Base-by-base conservation (phyloP, 1,140 invertebrate genomes). In the Zaprionus camerounensis region DNA sequence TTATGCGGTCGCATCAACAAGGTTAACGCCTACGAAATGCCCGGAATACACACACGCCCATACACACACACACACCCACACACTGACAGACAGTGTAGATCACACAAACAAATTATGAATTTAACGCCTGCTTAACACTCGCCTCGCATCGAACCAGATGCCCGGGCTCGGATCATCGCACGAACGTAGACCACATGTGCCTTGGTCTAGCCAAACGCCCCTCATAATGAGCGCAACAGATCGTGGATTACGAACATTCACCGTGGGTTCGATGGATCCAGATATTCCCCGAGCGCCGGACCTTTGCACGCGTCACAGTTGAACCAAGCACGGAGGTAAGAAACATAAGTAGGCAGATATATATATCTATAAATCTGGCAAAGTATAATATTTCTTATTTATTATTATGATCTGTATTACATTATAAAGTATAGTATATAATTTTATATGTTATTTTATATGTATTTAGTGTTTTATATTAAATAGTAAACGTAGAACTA, bases 1-100 rank as follows among this genome's bases (percentile, higher is more conserved):
- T 90, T 85, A 84, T 81, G 77, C 67, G 78, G 73, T 78, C 76
- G 71, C 81, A 83, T 86, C 81, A 86, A 86, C 81, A 81, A 59
- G 68, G 91, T 87, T 74, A 57, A 87, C 91, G 90, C 91, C 91
- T 83, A 71, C 91, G 71, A 61, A 69, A 71, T 65, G 34, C 11
- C 11, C n/a, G 46, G 46, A 20, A 22, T 46, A 56, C 22, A 46
- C 44, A 20, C 24, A 31, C 24, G 15, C 28, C 5, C 46, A 49
- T 17, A 22, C 34, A 63, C 13, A 22, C n/a, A 61, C 49, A 57
- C 64, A 44, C 36, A 57, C 64, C 38, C 36, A 57, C 55, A 53
- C 20, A 51, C 46, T 20, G 20, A 4, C 20, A 24, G 4, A 22
- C 20, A 51, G 9, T 51, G 46, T 24, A 9, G 46, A 51, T 51